Evolutionary conservation across 53 echinoderm and acorn worm species (phyloP), one percentile per base, ranked within the genome.

Genomic region (Echinarachnius parma): DNA sequence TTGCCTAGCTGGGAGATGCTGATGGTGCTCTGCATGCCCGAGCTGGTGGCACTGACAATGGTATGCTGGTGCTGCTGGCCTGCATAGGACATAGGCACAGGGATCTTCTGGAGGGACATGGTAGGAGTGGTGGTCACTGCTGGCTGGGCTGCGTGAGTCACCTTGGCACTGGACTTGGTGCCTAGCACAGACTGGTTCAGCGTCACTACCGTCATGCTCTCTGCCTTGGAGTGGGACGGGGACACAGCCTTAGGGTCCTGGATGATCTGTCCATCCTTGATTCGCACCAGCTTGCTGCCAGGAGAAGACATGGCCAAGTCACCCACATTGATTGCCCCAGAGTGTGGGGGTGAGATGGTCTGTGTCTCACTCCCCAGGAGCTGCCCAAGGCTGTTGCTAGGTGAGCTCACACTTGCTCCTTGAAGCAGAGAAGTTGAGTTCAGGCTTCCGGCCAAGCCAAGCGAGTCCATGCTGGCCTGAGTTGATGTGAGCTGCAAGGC

Each of bases 201-300:
- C 4, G 78, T 83, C 31, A 67, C 60, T 0, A 44, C 39, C 13
- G 33, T 34, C 54, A 26, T 69, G 34, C 31, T 53, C 3, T 69
- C 61, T 18, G 75, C 34, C 23, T 28, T 45, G 3, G 50, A 34
- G 3, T 52, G 55, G 0, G 81, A 11, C 13, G 82, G 64, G 16
- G 55, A 63, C 1, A 76, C 76, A 0, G 56, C 53, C 14, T 53
- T 53, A 31, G 76, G 34, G 15, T 84, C 89, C 35, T 77, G 78
- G 47, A 89, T 45, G 13, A 89, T 80, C 64, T 89, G 84, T 16
- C 89, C 89, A 58, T 89, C 84, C 55, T 81, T 80, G 11, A 89
- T 89, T 4, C 89, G 76, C 29, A 89, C 76, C 37, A 56, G 75
- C 75, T 63, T 60, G 21, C 75, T 81, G 11, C 84, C 84, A 1